phyloP scores from a whole-genome alignment of 2,888 invertebrate genomes.

The Melanargia galathea region DNA sequence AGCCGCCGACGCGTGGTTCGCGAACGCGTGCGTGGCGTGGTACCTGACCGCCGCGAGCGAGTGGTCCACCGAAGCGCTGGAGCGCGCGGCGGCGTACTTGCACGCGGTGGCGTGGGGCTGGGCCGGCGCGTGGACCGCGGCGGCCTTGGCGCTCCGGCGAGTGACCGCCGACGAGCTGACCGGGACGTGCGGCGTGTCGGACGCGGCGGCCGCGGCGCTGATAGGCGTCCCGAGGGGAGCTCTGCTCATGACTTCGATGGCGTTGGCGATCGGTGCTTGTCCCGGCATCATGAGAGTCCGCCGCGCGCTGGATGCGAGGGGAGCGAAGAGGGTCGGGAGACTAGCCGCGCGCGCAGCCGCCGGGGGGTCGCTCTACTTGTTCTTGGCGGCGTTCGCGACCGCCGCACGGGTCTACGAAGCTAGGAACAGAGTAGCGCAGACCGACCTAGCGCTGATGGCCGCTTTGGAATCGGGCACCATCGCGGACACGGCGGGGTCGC shows the following conservation, averaged over 20 bases:
- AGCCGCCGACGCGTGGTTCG: conserved; percentile 93
- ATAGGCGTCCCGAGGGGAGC: conserved; percentile 84
- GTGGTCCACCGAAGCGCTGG: conserved; percentile 96
- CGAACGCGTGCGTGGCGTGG: conserved; percentile 94
- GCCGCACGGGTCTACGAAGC: conserved; percentile 86
- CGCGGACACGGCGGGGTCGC: conserved; percentile 53
- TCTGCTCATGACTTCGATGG: conserved; percentile 85
- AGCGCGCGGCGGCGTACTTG: conserved; percentile 91
- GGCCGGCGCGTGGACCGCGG: conserved; percentile 92
- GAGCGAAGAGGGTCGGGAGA: conserved; percentile 86
- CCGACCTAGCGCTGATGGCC: conserved; percentile 70
- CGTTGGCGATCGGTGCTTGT: conserved; percentile 88
- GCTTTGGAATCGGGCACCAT: conserved; percentile 70
- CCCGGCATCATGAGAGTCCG: conserved; percentile 90
- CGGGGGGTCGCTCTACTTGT: conserved; percentile 89
- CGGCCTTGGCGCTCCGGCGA: conserved; percentile 89
- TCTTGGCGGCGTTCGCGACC: conserved; percentile 87
- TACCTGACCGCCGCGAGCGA: conserved; percentile 94
- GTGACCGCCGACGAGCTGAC: conserved; percentile 91
- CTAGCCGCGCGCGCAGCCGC: conserved; percentile 89
- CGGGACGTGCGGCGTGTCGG: conserved; percentile 89
- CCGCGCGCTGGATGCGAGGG: conserved; percentile 74
- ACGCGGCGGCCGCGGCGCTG: conserved; percentile 83
- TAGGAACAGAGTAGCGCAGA: conserved; percentile 74
- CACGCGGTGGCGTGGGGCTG: conserved; percentile 95